These are phyloP conservation scores for Siniperca undulata DNA, from an alignment of 2,797 vertebrate species.

Conservation along the genomic window DNA sequence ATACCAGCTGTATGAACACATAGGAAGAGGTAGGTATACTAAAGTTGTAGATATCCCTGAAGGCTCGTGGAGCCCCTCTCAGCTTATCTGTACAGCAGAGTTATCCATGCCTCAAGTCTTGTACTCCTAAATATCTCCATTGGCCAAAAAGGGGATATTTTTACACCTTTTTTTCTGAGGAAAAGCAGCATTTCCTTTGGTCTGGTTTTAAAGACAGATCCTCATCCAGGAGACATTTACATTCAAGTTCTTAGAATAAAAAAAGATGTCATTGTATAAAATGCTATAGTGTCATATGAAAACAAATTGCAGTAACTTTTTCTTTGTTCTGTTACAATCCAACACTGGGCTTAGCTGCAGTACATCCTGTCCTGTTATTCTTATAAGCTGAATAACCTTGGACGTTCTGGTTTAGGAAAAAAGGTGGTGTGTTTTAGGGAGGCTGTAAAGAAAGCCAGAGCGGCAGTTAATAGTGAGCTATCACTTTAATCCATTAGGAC, in stretches of 20 bases:
- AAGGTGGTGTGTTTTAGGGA: conserved; percentile 52
- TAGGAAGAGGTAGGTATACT: conserved; percentile 20
- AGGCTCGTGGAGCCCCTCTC: conserved; percentile 42
- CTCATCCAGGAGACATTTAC: conserved; percentile 38
- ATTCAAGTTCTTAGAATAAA: conserved; percentile 28
- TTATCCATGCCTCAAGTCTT: conserved; percentile 51
- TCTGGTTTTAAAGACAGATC: conserved; percentile 26
- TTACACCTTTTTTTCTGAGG: background rate
- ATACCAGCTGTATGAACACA: conserved; percentile 47
- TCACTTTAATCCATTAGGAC: conserved; percentile 77
- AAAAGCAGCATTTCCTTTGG: conserved; percentile 47
- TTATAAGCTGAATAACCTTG: conserved; percentile 60
- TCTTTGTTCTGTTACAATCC: background rate
- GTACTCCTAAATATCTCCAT: conserved; percentile 42
- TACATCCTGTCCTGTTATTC: conserved; percentile 5
- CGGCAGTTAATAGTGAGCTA: conserved; percentile 69
- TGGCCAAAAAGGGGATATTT: conserved; percentile 30
- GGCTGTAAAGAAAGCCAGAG: conserved; percentile 61
- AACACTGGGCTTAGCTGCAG: background rate
- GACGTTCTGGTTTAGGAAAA: conserved; percentile 6
- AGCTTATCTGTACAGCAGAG: conserved; percentile 50
- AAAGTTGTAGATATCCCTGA: conserved; percentile 42
- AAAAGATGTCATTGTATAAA: background rate
- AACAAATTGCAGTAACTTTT: conserved; percentile 20
- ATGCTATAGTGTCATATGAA: conserved; percentile 5